Conservation (phyloP, 2,797 vertebrate genomes). For the Dermochelys coriacea region DNA sequence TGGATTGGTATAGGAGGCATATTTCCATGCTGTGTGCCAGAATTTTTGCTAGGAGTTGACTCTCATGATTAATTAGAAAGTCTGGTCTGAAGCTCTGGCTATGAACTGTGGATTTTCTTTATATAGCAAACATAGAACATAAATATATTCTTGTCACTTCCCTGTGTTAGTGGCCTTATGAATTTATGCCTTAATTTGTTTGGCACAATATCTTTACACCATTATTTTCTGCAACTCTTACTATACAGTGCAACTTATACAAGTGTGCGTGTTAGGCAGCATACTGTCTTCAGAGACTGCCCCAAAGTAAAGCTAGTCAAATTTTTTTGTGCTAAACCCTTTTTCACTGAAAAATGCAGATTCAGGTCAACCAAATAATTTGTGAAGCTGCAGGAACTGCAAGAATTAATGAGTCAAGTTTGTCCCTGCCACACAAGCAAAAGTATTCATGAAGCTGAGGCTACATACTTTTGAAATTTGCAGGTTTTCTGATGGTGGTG, state of each 20-base stretch:
- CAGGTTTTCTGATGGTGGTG: not conserved
- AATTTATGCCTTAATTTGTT: not conserved
- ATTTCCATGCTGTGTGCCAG: not conserved
- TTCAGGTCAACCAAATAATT: fast-evolving
- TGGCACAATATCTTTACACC: not conserved
- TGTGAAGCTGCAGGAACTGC: not conserved
- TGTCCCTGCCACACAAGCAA: not conserved
- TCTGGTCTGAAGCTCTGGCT: not conserved
- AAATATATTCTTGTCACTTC: not conserved
- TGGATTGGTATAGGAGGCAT: not conserved
- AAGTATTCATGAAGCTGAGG: not conserved
- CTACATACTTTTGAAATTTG: not conserved
- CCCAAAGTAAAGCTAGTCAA: not conserved
- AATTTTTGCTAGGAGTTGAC: not conserved
- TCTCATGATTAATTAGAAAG: not conserved
- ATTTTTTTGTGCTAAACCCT: not conserved
- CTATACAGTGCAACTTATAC: not conserved
- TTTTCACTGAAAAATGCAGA: not conserved
- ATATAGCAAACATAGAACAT: not conserved
- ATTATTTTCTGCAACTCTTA: not conserved
- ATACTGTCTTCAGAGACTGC: not conserved
- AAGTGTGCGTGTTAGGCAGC: not conserved
- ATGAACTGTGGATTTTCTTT: not conserved
- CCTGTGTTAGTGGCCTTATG: not conserved
- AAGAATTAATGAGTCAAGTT: not conserved